Evolutionary conservation across 2,113 vertebrate genomes (phyloP).

Genomic region (Eidolon helvum): DNA sequence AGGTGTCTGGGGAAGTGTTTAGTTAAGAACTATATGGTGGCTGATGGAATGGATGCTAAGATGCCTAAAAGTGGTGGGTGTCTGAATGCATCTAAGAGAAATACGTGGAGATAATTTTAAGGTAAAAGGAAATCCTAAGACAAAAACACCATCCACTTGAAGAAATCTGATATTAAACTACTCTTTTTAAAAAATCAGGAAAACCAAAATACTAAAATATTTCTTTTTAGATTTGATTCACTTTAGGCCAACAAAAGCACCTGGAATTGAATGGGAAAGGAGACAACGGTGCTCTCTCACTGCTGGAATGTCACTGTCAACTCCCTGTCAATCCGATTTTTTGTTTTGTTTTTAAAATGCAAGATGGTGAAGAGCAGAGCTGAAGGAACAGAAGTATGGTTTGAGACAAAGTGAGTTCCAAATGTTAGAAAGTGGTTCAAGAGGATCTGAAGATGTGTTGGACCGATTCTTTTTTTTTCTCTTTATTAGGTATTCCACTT

Average conservation of each 20-base stretch:
- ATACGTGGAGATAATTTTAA: not conserved
- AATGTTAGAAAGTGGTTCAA: constrained; percentile 54
- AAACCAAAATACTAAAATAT: not conserved
- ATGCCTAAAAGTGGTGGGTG: not conserved
- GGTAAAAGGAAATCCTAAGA: not conserved
- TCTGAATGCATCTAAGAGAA: not conserved
- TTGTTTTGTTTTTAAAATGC: constrained; percentile 36
- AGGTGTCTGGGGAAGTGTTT: not conserved
- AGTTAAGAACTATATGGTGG: not conserved
- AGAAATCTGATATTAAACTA: not conserved
- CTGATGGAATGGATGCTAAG: not conserved
- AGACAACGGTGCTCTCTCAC: constrained; percentile 43
- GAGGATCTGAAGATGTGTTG: constrained; percentile 64
- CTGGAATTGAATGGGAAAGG: constrained; percentile 6
- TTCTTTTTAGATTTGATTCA: constrained; percentile 48
- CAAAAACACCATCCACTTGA: not conserved
- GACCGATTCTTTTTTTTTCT: not conserved
- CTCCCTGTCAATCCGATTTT: constrained; percentile 49
- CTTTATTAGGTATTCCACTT: not conserved
- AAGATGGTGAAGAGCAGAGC: constrained; percentile 66
- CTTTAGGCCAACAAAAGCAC: constrained; percentile 52
- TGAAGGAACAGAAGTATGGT: constrained; percentile 65
- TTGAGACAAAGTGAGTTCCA: constrained; percentile 65
- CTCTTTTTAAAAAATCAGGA: not conserved
- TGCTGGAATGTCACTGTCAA: constrained; percentile 60